Conservation (phyloP, 2,113 vertebrate genomes). For the Morone saxatilis region DNA sequence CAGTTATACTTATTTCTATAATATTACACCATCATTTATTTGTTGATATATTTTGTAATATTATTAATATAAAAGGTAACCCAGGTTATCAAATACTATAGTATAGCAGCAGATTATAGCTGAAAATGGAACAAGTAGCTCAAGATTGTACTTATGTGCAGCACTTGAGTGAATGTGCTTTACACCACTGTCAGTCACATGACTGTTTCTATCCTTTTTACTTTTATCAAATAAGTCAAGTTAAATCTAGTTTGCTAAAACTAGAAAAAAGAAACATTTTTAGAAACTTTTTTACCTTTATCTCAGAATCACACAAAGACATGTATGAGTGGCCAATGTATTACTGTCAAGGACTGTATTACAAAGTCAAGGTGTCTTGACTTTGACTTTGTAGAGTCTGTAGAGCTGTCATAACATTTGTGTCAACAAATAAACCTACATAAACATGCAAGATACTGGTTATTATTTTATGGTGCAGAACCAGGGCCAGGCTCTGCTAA, state of each 20-base stretch:
- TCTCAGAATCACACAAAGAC: neutral
- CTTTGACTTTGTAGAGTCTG: neutral
- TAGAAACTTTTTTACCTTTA: neutral
- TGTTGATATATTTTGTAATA: neutral
- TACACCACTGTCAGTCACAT: neutral
- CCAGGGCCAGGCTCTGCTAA: neutral
- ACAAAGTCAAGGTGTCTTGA: neutral
- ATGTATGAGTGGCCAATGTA: neutral
- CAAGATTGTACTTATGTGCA: neutral
- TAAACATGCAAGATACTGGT: slow-evolving; percentile 16
- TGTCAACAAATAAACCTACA: slow-evolving; percentile 26
- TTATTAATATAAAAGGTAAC: neutral
- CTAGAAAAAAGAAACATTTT: neutral
- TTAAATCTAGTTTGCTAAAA: neutral
- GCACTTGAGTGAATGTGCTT: neutral
- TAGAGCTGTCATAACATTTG: neutral
- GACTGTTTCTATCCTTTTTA: neutral
- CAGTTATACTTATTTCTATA: neutral
- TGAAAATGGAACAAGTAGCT: neutral
- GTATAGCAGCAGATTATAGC: neutral
- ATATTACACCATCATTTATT: neutral
- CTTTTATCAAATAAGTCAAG: neutral
- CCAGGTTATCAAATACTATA: neutral
- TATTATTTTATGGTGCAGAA: neutral
- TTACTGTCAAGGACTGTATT: neutral